Evolutionary conservation across 2,113 vertebrate species (phyloP).

Genomic region (Amazona vittata): DNA sequence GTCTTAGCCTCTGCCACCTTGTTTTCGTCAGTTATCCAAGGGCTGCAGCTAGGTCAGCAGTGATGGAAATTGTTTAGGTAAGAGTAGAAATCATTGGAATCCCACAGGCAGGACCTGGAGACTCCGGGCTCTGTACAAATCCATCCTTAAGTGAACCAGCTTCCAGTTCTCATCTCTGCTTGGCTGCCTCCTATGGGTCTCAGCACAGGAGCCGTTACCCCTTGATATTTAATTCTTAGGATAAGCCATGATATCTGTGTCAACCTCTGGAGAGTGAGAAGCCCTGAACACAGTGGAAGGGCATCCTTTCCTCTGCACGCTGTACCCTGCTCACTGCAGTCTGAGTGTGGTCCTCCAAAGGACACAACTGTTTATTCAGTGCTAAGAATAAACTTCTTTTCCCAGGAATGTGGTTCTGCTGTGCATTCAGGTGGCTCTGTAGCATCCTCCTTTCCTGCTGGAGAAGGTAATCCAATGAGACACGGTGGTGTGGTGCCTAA

Average conservation of each 20-base stretch:
- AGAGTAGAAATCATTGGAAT: not conserved
- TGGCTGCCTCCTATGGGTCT: not conserved
- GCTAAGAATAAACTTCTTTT: not conserved
- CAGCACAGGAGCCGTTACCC: not conserved
- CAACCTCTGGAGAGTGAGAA: not conserved
- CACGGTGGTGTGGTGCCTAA: not conserved
- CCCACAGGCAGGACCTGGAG: not conserved
- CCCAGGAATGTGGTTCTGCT: not conserved
- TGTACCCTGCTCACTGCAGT: not conserved
- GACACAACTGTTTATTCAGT: not conserved
- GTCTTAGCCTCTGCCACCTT: not conserved
- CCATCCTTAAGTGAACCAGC: rapidly evolving
- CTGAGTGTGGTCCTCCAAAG: not conserved
- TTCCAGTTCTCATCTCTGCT: not conserved
- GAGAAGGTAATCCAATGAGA: not conserved
- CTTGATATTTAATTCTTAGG: not conserved
- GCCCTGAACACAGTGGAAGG: not conserved
- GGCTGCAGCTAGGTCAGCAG: not conserved
- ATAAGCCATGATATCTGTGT: not conserved
- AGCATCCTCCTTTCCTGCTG: not conserved
- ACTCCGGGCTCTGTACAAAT: not conserved
- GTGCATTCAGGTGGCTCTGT: not conserved
- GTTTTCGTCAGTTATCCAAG: not conserved
- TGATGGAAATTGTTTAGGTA: not conserved
- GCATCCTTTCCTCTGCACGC: not conserved